Conservation (phyloP, 2,113 vertebrate species). For the Tiliqua scincoides region DNA sequence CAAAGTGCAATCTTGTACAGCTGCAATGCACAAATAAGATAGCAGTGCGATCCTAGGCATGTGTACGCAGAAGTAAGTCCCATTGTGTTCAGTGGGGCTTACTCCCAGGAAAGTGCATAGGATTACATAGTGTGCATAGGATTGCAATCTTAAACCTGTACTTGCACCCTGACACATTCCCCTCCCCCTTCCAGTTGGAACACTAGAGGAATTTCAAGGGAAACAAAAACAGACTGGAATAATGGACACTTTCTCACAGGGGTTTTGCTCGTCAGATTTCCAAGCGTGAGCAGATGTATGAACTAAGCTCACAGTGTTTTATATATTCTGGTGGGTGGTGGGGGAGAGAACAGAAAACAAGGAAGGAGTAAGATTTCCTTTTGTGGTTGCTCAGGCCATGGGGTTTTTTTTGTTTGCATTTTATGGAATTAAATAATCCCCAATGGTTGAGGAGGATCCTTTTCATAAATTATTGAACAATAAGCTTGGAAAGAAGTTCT, state of each 20-base stretch:
- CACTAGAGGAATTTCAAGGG: background rate
- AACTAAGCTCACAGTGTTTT: background rate
- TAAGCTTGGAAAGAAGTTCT: constrained; percentile 50
- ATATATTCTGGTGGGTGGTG: background rate
- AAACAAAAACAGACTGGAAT: background rate
- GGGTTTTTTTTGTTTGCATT: constrained; percentile 22
- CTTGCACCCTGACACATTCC: too few species aligned
- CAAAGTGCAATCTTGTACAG: background rate
- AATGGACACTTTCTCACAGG: background rate
- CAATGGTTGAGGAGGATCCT: constrained; percentile 37
- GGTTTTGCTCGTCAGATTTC: background rate
- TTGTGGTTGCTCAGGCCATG: background rate
- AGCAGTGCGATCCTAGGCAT: too few species aligned
- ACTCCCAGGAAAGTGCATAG: too few species aligned
- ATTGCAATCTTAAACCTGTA: too few species aligned
- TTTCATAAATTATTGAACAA: constrained; percentile 55
- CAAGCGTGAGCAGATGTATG: background rate
- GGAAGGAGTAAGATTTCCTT: background rate
- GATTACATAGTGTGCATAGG: too few species aligned
- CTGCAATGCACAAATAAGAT: too few species aligned
- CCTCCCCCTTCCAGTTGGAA: background rate
- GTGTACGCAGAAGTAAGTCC: too few species aligned
- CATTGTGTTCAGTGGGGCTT: too few species aligned
- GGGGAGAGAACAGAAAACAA: background rate
- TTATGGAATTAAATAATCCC: constrained; percentile 23